Base-by-base conservation (phyloP, 1,140 invertebrate genomes). In the Panagrolaimus sp. region DNA sequence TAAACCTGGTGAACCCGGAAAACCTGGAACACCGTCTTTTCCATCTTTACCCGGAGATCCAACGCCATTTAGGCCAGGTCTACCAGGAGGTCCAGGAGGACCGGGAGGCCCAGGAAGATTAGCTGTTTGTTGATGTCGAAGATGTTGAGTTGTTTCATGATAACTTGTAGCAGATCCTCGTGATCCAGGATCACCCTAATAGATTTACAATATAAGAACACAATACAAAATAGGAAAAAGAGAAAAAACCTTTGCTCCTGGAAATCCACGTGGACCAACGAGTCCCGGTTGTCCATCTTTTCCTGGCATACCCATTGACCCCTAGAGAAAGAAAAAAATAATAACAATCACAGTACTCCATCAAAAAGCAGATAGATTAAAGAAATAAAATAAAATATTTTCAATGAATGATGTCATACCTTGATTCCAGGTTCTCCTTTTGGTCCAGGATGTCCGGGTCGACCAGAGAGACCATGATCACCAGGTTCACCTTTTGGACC, bases 401-500 rank as follows among this genome's bases (percentile, higher is more conserved):
- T 63, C 44, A 15, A 47, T 12, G 77, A 55, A 67, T 44, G 17
- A 21, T 21, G n/a, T 32, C 68, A 43, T 12, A 77, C 76, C 66
- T 80, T 79, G 52, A 67, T 32, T 55, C 80, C 79, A 45, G 69
- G 76, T 26, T 82, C 80, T 17, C 79, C 79, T 62, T 71, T 67
- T 21, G 43, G 43, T 10, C 65, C 28, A 26, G 17, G 21, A 17
- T 21, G 32, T 17, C 67, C 79, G n/a, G 67, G 69, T 17, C 32
- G 52, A 21, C 68, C 79, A 62, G 75, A 69, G 55, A 52, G 55
- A 12, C 79, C 79, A 8, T 63, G 62, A 7, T 43, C 58, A 43
- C 78, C 78, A 43, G 64, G 44, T 4, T 81, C 78, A 43, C 79
- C 80, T 68, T 78, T 81, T 3, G 80, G 80, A 21, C 80, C 80